Evolutionary conservation across 2,113 vertebrate genomes (phyloP).

Genomic region (Acrocephalus arundinaceus): DNA sequence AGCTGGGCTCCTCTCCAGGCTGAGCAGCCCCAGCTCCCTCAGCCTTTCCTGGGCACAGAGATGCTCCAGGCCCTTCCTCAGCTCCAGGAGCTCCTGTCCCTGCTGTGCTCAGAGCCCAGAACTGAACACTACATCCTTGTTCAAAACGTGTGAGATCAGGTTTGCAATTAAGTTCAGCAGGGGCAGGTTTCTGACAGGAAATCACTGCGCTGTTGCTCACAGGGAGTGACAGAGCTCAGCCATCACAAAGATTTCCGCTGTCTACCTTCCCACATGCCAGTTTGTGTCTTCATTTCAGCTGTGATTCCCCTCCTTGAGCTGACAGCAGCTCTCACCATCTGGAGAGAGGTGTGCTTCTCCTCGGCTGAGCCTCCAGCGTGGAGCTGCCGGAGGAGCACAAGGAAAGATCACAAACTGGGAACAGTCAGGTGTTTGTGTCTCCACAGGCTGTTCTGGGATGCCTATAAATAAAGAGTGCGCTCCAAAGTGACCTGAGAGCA

Average conservation of each 20-base stretch:
- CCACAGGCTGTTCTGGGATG: background rate
- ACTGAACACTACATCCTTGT: background rate
- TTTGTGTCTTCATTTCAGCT: background rate
- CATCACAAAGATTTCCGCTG: background rate
- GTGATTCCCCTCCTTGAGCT: background rate
- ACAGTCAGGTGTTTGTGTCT: background rate
- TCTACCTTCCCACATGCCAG: background rate
- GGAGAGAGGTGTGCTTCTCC: background rate
- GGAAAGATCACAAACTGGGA: background rate
- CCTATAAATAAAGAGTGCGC: background rate
- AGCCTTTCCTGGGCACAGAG: background rate
- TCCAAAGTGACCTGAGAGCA: background rate
- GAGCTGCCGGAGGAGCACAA: background rate
- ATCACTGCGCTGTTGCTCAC: background rate
- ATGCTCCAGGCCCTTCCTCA: background rate
- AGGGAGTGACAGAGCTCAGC: conserved; percentile 9
- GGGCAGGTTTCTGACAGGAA: background rate
- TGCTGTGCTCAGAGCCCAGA: background rate
- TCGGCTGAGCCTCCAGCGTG: background rate
- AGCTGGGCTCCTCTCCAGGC: background rate
- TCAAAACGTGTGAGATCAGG: background rate
- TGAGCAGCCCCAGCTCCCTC: background rate
- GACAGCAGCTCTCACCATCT: conserved; percentile 28
- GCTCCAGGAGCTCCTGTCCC: background rate
- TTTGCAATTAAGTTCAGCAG: background rate